A percentile compares a stretch with the other conserved stretches of the same genome.
Conservation (phyloP, 2,888 invertebrate genomes). For the Elaeidobius kamerunicus region DNA sequence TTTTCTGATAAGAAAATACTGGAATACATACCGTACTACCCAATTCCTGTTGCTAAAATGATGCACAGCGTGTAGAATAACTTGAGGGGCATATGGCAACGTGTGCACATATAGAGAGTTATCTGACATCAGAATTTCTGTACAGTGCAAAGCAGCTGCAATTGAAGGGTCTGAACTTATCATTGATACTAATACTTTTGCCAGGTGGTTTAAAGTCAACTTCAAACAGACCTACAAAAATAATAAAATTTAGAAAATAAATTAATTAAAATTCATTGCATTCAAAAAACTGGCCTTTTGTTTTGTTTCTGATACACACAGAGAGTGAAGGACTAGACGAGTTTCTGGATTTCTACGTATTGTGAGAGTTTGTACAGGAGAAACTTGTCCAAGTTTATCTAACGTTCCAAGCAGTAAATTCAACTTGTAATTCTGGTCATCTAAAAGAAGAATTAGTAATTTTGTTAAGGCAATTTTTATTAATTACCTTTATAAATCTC, state of each 20-base stretch:
- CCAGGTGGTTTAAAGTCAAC: conserved; percentile 33
- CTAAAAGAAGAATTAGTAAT: too few relatives aligned
- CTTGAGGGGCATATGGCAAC: conserved; percentile 31
- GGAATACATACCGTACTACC: conserved; percentile 35
- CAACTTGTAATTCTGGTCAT: conserved; percentile 35
- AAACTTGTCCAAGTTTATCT: conserved; percentile 24
- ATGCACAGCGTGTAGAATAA: conserved; percentile 34
- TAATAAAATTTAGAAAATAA: too few relatives aligned
- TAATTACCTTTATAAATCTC: too few relatives aligned
- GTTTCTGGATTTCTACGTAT: conserved; percentile 40
- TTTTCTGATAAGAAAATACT: too few relatives aligned
- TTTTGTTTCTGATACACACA: conserved; percentile 34
- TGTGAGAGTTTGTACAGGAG: conserved; percentile 31
- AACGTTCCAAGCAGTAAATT: conserved; percentile 34
- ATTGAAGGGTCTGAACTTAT: conserved; percentile 31
- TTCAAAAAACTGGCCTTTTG: conserved; percentile 32
- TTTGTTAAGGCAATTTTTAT: too few relatives aligned
- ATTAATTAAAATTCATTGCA: too few relatives aligned
- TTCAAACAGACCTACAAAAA: too few relatives aligned
- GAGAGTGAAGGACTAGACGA: conserved; percentile 38
- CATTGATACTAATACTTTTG: conserved; percentile 31
- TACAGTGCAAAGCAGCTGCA: conserved; percentile 36
- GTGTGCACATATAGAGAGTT: conserved; percentile 36
- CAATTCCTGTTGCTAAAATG: conserved; percentile 35
- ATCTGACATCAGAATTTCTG: conserved; percentile 38